These are phyloP conservation scores for Agapornis roseicollis DNA, from an alignment of 2,113 vertebrate species.

Conservation along the genomic window DNA sequence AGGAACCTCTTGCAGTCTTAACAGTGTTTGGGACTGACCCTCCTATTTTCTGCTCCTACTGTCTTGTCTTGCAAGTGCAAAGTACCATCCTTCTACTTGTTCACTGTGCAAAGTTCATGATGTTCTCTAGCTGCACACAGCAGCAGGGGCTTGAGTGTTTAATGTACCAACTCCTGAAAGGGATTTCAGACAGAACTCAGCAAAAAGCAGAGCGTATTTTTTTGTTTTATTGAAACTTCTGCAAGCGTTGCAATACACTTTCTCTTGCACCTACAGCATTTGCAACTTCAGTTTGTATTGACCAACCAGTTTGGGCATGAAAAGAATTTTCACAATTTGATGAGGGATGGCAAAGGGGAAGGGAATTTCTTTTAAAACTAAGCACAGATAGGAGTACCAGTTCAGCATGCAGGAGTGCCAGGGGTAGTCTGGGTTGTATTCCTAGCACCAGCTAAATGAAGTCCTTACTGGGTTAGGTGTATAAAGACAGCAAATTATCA, in stretches of 20 bases:
- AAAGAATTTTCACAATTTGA: neutral
- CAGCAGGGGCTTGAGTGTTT: neutral
- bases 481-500: neutral
- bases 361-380: neutral
- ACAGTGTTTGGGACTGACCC: neutral
- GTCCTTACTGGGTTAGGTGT: neutral
- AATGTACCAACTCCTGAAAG: neutral
- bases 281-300: neutral
- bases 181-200: neutral
- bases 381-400: neutral
- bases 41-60: neutral
- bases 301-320: neutral
- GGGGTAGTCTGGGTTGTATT: neutral
- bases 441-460: neutral
- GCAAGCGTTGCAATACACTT: neutral
- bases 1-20: neutral
- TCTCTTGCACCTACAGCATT: neutral
- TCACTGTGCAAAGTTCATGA: neutral
- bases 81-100: neutral
- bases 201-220: neutral
- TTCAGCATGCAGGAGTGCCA: neutral
- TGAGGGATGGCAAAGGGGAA: neutral
- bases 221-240: neutral
- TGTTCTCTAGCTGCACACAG: neutral
- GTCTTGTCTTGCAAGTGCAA: neutral